Evolutionary conservation across 2,888 invertebrate genomes (phyloP), one percentile per base, ranked within the genome.

Genomic region (Cartodere bifasciata): DNA sequence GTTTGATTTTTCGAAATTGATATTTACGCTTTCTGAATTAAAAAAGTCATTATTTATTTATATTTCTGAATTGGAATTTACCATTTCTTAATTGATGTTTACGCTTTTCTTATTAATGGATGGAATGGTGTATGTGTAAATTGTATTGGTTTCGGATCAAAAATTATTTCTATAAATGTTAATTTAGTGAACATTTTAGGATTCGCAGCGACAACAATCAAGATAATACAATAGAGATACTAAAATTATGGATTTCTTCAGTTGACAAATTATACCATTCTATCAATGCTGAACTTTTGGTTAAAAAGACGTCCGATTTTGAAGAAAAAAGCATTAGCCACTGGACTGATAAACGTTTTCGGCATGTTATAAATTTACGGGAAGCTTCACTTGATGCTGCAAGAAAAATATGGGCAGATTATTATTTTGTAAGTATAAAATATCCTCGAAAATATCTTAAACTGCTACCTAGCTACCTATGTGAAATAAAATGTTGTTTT

Each of bases 191-290:
- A 7, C 11, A 7, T 38, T 43, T 27, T 60, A 91, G 91, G 85
- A 75, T 92, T 39, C 65, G 78, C 34, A 84, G 82, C 56, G 92
- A 94, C 54, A 84, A 83, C 47, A 92, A 88, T 59, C 62, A 72
- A 38, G 92, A 94, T 55, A 67, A 75, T 21, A 81, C 84, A 11
- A 62, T 75, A 29, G 69, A 73, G 35, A 68, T 92, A 32, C 52
- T 94, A 20, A 63, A 73, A 30, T 62, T 68, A 30, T 94, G 92
- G 91, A 53, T 79, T 2, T 49, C 65, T 2, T 62, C 63, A 10
- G 68, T 75, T 28, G 63, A 64, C 24, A 49, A 65, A 2, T 53
- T 66, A n/a, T 92, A 91, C 57, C 80, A 84, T 55, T 70, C 70
- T 6, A 62, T 88, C 1, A 66, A 77, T 46, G 57, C 72, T 2